Percentiles rank a stretch among this genome's conserved stretches.
phyloP scores from a whole-genome alignment of 1,140 invertebrate genomes.

The Hydropsyche tenuis region DNA sequence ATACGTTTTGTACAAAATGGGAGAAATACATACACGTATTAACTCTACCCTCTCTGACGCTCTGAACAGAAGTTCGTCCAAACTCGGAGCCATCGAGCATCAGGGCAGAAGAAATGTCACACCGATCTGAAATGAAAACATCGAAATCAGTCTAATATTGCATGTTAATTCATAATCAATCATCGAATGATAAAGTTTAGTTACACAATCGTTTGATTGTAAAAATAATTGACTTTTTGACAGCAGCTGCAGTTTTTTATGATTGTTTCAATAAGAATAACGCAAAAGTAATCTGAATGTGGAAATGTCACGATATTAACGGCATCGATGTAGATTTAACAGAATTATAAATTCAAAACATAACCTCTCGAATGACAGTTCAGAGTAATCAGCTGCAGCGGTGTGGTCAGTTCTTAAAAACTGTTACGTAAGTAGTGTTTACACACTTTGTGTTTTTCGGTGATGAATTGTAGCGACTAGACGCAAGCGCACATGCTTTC shows the following conservation, averaged over 20 bases:
- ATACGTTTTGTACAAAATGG: background rate
- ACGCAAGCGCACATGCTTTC: too few species aligned
- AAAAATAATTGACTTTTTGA: background rate
- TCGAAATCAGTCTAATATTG: too few species aligned
- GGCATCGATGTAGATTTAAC: background rate
- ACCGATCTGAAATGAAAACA: slow-evolving; percentile 23
- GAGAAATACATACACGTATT: slow-evolving; percentile 37
- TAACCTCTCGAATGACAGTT: slow-evolving; percentile 41
- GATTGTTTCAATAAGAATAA: background rate
- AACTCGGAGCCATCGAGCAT: slow-evolving; percentile 42
- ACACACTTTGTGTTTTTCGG: background rate
- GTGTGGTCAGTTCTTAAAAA: slow-evolving; percentile 34
- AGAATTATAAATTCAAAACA: slow-evolving; percentile 43
- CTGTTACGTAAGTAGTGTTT: slow-evolving; percentile 31
- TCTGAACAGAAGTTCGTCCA: slow-evolving; percentile 45
- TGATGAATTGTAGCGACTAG: too few species aligned
- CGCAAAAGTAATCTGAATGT: too few species aligned
- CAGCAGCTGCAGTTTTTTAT: background rate
- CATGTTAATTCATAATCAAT: background rate
- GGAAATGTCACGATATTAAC: too few species aligned
- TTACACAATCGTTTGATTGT: slow-evolving; percentile 21
- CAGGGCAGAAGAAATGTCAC: background rate
- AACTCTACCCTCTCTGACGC: slow-evolving; percentile 41
- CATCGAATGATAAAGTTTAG: background rate
- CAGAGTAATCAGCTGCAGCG: slow-evolving; percentile 44